Conservation (phyloP, 1,140 invertebrate genomes). For the Conus ventricosus region DNA sequence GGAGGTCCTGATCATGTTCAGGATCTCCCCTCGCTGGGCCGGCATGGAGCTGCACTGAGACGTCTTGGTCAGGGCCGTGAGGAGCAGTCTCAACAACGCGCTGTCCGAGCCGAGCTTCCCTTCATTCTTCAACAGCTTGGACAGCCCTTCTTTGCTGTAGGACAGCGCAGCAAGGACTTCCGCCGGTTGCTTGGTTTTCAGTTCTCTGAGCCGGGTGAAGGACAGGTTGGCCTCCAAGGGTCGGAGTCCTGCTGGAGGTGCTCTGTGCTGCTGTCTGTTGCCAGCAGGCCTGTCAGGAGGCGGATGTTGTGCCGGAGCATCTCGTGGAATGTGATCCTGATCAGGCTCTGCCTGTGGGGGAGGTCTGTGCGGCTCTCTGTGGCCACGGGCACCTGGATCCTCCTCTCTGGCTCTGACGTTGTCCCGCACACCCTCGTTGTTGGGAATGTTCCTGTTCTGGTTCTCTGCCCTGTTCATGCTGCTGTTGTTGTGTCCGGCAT, state of each 20-base stretch:
- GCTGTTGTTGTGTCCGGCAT: background rate
- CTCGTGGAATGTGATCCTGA: background rate
- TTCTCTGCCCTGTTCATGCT: background rate
- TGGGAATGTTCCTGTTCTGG: background rate
- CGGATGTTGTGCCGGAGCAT: background rate
- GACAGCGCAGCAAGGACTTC: slow-evolving; percentile 25
- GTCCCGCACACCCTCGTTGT: background rate
- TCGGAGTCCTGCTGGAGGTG: background rate
- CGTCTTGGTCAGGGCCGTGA: slow-evolving; percentile 13
- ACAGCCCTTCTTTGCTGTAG: slow-evolving; percentile 37
- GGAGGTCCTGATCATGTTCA: slow-evolving; percentile 7
- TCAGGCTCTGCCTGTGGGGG: background rate
- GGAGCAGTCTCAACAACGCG: background rate
- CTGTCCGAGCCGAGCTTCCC: background rate
- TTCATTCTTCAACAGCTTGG: slow-evolving; percentile 5
- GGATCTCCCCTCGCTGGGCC: background rate
- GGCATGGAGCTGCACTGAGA: slow-evolving; percentile 27
- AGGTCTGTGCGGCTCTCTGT: background rate
- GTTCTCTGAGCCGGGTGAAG: slow-evolving; percentile 15
- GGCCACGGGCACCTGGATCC: background rate
- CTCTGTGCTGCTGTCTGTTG: background rate
- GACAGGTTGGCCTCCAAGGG: slow-evolving; percentile 24
- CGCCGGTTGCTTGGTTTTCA: background rate
- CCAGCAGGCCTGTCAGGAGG: background rate
- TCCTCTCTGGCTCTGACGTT: background rate